Evolutionary conservation across 2,797 vertebrate species (phyloP).

Genomic region (Typhlichthys subterraneus): DNA sequence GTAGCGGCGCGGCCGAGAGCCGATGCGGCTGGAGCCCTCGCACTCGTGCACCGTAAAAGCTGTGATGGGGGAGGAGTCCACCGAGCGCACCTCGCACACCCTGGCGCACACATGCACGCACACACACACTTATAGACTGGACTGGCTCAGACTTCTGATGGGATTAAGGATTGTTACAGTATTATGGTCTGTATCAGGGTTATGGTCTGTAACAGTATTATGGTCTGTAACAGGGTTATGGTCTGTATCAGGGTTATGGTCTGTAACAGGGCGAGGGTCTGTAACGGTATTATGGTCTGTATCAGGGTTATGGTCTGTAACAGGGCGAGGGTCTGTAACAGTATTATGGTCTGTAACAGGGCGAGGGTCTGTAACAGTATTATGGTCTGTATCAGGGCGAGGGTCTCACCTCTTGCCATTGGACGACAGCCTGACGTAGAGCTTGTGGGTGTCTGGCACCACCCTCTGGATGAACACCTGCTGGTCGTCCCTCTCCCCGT

Average conservation of each 20-base stretch:
- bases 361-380: no score
- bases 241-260: no score
- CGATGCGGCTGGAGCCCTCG: constrained; percentile 89
- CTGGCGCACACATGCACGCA: constrained; percentile 56
- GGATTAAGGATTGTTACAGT: no score
- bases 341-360: no score
- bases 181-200: no score
- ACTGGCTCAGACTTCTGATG: no score
- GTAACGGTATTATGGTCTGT: no score
- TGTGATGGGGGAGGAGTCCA: constrained; percentile 84
- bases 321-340: background rate
- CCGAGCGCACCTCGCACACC: constrained; percentile 88
- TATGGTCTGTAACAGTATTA: no score
- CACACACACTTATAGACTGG: background rate
- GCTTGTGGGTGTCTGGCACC: constrained; percentile 86
- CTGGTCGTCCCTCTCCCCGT: constrained; percentile 89
- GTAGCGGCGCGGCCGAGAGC: constrained; percentile 86
- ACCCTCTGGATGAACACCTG: constrained; percentile 94
- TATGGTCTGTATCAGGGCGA: background rate
- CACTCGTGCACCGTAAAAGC: constrained; percentile 92
- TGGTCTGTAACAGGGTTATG: no score
- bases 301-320: no score
- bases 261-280: no score
- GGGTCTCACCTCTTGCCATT: constrained; percentile 85
- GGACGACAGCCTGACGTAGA: constrained; percentile 90